Base-by-base conservation (phyloP, 2,888 invertebrate genomes). In the Apantesis nais region DNA sequence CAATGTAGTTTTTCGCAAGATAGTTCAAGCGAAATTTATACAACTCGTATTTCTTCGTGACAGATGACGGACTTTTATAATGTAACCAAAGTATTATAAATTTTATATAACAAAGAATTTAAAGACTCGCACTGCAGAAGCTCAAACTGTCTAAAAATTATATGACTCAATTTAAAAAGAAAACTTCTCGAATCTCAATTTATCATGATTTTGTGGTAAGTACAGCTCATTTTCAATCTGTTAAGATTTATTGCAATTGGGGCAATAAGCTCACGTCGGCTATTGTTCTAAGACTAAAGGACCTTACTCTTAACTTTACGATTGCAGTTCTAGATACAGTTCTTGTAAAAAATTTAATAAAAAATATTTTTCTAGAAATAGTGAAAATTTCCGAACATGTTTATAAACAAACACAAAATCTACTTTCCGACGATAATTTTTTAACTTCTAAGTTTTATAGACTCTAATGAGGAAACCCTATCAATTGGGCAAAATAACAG, bases 21-120 rank as follows among this genome's bases (percentile, higher is more conserved):
- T 66, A 62, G 12, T 64, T 72, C 41, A 68, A 58, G 62, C 62
- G 65, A 62, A 73, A 66, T 68, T 77, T 73, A 77, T 67, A 65
- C 22, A 41, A 16, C 61, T 29, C 39, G 48, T 75, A 61, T 66
- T 67, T 67, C 67, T 34, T n/a, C 14, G 44, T 12, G 41, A 61
- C 44, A 67, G 9, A 4, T 29, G 67, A 61, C 4, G 52, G 25
- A 66, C 25, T 58, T 66, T 44, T 67, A 61, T 44, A n/a, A 63
- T 67, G 44, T 44, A 25, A 4, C 29, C 16, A 34, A 37, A 52
- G 25, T 52, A 37, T 25, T 25, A 34, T 52, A 37, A 65, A 34
- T n/a, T n/a, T 52, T 25, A 9, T 39, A 8, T 7, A 62, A 37
- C n/a, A 37, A 37, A 39, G 29, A 58, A 29, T 29, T 29, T 29